Base-by-base conservation (phyloP, 2,888 invertebrate genomes). In the Homarus gammarus region DNA sequence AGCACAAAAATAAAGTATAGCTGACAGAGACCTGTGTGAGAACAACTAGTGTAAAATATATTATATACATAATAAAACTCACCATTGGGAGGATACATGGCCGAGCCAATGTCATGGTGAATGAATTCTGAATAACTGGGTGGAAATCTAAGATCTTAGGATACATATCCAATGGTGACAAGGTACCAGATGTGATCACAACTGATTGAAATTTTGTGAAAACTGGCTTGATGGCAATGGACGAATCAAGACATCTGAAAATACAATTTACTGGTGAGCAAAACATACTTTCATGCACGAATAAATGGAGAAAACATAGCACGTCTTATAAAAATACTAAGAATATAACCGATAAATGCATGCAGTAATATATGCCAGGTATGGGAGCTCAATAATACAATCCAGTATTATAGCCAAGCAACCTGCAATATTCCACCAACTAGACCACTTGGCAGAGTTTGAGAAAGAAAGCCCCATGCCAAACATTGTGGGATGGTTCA, bases 151-250 rank as follows among this genome's bases (percentile, higher is more conserved):
- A 95, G 93, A 99, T 99, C 95, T 99, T 99, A 0, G 99, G 99
- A 94, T 99, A 99, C 99, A 99, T 99, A 94, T 99, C 99, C 93
- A 99, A 95, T 0, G 99, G 99, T 0, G 99, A 99, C 22, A 99
- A 94, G 0, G 99, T 99, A 92, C 99, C 99, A n/a, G 99, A 99
- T 0, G 99, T 99, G 73, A 99, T 99, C 68, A 99, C 96, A 73
- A 99, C 99, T 0, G 97, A 96, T 94, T 99, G 99, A 94, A 99
- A 99, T 92, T 99, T 95, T 91, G 98, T 96, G 94, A 99, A 99
- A 18, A 99, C 96, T 2, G 99, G 99, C 93, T 98, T 97, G 95
- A 99, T 98, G 3, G 99, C 99, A 93, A 99, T 98, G 0, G 99
- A 99, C 0, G 99, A 99, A 94, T 99, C 99, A 94, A 99, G 95